Percentiles rank a stretch among this genome's conserved stretches.
phyloP scores from a whole-genome alignment of 2,797 vertebrate genomes.

The Okamejei kenojei region DNA sequence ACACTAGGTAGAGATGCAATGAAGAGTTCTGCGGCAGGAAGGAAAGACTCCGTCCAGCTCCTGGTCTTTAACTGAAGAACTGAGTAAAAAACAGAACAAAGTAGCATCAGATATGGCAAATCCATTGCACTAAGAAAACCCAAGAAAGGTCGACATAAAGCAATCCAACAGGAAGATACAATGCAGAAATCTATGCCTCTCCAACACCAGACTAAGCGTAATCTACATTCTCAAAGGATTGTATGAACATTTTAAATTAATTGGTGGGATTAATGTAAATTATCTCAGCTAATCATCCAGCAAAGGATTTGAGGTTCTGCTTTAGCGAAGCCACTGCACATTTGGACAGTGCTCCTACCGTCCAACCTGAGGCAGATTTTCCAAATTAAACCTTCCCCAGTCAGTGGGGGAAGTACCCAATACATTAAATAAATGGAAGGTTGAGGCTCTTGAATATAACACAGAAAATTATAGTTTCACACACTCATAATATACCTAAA shows the following conservation, averaged over 20 bases:
- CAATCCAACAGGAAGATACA: neutral
- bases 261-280: neutral
- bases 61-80: neutral
- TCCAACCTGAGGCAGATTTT: neutral
- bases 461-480: neutral
- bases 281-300: neutral
- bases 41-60: neutral
- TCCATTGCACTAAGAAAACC: neutral
- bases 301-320: neutral
- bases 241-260: neutral
- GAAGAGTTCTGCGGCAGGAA: neutral
- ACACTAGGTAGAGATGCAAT: neutral
- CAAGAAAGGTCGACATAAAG: neutral
- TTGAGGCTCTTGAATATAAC: neutral
- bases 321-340: neutral
- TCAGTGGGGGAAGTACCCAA: neutral
- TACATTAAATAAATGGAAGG: neutral
- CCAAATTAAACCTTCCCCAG: neutral
- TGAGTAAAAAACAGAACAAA: neutral
- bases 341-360: neutral
- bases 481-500: neutral
- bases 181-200: neutral
- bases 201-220: neutral
- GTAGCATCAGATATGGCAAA: neutral
- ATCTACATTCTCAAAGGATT: neutral